Conservation (phyloP, 30 jellyfish, hydroid and myxozoan species). For the Turritopsis rubra region DNA sequence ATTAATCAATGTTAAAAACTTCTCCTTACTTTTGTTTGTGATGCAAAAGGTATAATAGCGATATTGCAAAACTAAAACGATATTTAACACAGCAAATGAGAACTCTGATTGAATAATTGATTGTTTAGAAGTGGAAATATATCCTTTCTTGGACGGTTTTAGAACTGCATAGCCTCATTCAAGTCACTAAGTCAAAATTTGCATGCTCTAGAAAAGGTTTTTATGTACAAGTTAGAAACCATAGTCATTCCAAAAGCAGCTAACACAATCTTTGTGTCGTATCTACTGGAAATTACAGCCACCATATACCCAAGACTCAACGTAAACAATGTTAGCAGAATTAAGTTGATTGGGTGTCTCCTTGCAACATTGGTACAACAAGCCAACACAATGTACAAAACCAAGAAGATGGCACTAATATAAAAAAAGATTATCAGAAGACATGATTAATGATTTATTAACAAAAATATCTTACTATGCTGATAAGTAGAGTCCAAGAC, state of each 20-base stretch:
- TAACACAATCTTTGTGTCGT: slow-evolving; percentile 72
- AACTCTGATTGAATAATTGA: no score
- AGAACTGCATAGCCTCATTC: no score
- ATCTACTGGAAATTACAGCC: slow-evolving; percentile 67
- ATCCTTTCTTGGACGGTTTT: no score
- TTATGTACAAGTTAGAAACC: slow-evolving; percentile 33
- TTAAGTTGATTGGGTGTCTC: slow-evolving; percentile 58
- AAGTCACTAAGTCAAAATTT: no score
- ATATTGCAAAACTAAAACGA: slow-evolving; percentile 40
- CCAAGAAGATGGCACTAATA: slow-evolving; percentile 57
- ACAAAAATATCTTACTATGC: slow-evolving; percentile 34
- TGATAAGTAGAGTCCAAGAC: slow-evolving; percentile 39
- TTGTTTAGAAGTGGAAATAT: no score
- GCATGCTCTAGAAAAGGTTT: no score
- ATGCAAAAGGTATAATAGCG: slow-evolving; percentile 71
- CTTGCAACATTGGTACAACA: slow-evolving; percentile 75
- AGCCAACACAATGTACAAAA: slow-evolving; percentile 50
- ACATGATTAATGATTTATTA: background rate
- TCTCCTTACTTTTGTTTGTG: slow-evolving; percentile 71
- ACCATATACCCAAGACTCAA: slow-evolving; percentile 60
- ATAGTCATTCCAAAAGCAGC: slow-evolving; percentile 66
- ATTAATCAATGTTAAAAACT: no score
- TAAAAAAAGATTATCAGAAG: background rate
- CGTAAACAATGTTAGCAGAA: slow-evolving; percentile 47
- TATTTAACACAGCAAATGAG: no score